Conservation (phyloP, 2,113 vertebrate genomes). For the Oncorhynchus gorbuscha region DNA sequence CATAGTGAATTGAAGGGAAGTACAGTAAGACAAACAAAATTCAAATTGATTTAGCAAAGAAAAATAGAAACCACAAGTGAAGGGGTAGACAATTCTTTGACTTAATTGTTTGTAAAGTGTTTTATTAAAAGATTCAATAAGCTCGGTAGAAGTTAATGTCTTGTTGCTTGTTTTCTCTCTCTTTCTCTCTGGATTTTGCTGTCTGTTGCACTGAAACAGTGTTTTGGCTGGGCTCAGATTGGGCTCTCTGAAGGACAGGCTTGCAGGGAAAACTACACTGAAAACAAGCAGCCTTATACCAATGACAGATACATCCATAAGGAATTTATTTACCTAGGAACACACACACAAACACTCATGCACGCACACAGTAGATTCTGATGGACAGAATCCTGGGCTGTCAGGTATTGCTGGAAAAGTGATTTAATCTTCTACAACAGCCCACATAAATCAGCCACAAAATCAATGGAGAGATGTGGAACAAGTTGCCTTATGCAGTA, state of each 20-base stretch:
- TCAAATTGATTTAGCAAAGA: background rate
- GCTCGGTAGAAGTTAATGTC: conserved; percentile 13
- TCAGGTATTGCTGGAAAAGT: background rate
- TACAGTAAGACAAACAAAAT: conserved; percentile 3
- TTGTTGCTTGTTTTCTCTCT: background rate
- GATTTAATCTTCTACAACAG: conserved; percentile 1
- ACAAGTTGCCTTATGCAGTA: conserved; percentile 5
- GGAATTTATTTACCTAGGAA: no score
- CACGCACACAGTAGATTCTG: background rate
- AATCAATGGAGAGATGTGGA: background rate
- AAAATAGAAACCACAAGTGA: conserved; percentile 1
- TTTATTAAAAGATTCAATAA: conserved; percentile 25
- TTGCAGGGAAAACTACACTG: background rate
- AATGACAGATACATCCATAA: no score
- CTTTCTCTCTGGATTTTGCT: conserved; percentile 22
- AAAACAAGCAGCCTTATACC: background rate
- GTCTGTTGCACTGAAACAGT: conserved; percentile 1
- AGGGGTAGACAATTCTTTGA: conserved; percentile 1
- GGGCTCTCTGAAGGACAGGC: conserved; percentile 3
- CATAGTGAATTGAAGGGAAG: no score
- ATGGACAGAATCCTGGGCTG: background rate
- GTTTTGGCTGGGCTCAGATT: conserved; percentile 3
- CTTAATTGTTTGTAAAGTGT: conserved; percentile 22
- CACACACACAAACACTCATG: no score
- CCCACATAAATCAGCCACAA: background rate